These are phyloP conservation scores for Teleopsis dalmanni DNA, from an alignment of 1,140 invertebrate species.

Conservation along the genomic window DNA sequence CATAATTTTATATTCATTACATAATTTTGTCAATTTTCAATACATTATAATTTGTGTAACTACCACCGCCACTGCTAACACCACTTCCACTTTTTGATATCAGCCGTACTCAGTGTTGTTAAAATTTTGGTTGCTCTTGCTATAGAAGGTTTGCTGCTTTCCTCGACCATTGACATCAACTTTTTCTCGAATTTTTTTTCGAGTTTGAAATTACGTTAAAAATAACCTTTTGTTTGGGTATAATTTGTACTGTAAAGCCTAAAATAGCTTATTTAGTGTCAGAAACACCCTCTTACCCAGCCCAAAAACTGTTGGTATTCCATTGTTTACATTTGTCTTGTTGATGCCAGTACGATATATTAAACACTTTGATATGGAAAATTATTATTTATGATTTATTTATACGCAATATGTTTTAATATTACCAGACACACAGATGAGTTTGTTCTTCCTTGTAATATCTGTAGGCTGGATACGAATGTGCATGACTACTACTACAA, in stretches of 20 bases:
- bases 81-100: no score
- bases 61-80: background rate
- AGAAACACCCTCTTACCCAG: no score
- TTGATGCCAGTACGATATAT: background rate
- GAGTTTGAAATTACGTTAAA: no score
- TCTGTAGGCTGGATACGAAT: background rate
- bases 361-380: background rate
- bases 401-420: slow-evolving; percentile 11
- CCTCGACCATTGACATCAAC: no score
- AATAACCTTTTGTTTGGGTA: no score
- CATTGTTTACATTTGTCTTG: background rate
- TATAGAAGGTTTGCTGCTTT: no score
- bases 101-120: no score
- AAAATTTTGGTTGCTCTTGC: no score
- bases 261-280: no score
- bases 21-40: slow-evolving; percentile 45
- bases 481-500: background rate
- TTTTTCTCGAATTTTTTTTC: no score
- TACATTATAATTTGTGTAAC: slow-evolving; percentile 39
- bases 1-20: slow-evolving; percentile 46
- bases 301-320: background rate
- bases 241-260: no score
- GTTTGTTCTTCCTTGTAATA: background rate
- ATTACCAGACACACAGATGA: background rate
- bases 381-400: slow-evolving; percentile 14